phyloP scores from a whole-genome alignment of 2,888 invertebrate species.

The Oeneis ivallda region DNA sequence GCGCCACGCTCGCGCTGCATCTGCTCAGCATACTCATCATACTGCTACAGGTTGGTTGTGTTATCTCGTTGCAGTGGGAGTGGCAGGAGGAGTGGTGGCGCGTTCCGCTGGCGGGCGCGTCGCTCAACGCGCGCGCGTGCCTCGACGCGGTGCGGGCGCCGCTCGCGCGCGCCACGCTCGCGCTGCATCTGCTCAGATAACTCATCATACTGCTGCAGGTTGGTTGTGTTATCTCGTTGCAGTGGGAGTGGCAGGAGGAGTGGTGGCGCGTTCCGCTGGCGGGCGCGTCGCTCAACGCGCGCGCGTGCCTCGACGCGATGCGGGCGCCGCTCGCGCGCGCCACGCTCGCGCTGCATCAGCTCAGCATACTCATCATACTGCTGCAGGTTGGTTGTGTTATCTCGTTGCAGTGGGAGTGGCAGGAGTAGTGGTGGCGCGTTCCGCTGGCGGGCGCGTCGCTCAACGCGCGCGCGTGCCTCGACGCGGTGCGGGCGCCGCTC shows the following conservation, averaged over 20 bases:
- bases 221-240: neutral
- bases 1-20: no score
- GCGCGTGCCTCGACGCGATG: slow-evolving; percentile 69
- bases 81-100: slow-evolving; percentile 54
- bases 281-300: slow-evolving; percentile 64
- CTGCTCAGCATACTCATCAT: no score
- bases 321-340: slow-evolving; percentile 62
- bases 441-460: slow-evolving; percentile 61
- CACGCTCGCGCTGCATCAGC: slow-evolving; percentile 59
- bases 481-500: slow-evolving; percentile 66
- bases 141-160: slow-evolving; percentile 67
- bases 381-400: slow-evolving; percentile 65
- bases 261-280: slow-evolving; percentile 53
- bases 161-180: slow-evolving; percentile 59
- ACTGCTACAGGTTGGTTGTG: neutral
- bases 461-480: slow-evolving; percentile 67
- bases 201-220: slow-evolving; percentile 66
- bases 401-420: slow-evolving; percentile 55
- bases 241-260: slow-evolving; percentile 55
- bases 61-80: slow-evolving; percentile 45
- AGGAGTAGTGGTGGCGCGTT: slow-evolving; percentile 50
- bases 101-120: slow-evolving; percentile 55
- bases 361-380: slow-evolving; percentile 58
- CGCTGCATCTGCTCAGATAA: slow-evolving; percentile 59
- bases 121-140: slow-evolving; percentile 68